These are phyloP conservation scores for Melanotaenia pygmaea DNA, from an alignment of 2,797 vertebrate genomes.

Conservation along the genomic window DNA sequence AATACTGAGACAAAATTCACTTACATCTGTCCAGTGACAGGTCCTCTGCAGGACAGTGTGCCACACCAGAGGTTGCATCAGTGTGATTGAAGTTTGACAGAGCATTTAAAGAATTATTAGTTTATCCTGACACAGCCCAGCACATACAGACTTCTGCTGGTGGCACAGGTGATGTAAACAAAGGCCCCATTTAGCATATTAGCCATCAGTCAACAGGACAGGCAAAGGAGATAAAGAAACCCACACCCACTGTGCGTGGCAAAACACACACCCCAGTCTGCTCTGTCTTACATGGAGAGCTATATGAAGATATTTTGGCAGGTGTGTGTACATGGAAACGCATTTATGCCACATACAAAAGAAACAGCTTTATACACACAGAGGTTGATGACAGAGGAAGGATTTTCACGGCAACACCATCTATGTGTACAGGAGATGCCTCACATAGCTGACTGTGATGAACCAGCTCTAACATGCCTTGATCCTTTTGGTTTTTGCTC, in stretches of 20 bases:
- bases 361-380: slow-evolving; percentile 35
- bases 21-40: slow-evolving; percentile 54
- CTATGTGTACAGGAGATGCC: slow-evolving; percentile 50
- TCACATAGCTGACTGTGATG: slow-evolving; percentile 72
- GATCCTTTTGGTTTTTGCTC: slow-evolving; percentile 25
- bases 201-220: slow-evolving; percentile 78
- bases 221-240: slow-evolving; percentile 73
- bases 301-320: slow-evolving; percentile 61
- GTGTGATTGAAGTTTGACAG: slow-evolving; percentile 76
- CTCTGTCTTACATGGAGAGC: slow-evolving; percentile 50
- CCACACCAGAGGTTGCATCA: slow-evolving; percentile 54
- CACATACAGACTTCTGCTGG: slow-evolving; percentile 54
- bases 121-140: slow-evolving; percentile 67
- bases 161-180: slow-evolving; percentile 79
- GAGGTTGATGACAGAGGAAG: slow-evolving; percentile 54
- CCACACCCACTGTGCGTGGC: slow-evolving; percentile 66
- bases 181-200: slow-evolving; percentile 76
- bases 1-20: slow-evolving; percentile 44
- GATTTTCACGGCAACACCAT: slow-evolving; percentile 49
- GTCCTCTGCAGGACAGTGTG: slow-evolving; percentile 52
- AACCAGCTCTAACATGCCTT: slow-evolving; percentile 54
- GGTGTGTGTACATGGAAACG: slow-evolving; percentile 48
- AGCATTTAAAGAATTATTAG: slow-evolving; percentile 73
- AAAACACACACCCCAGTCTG: slow-evolving; percentile 58
- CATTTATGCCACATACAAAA: slow-evolving; percentile 35